Conservation (phyloP, 2,113 vertebrate species). For the Callipepla squamata region DNA sequence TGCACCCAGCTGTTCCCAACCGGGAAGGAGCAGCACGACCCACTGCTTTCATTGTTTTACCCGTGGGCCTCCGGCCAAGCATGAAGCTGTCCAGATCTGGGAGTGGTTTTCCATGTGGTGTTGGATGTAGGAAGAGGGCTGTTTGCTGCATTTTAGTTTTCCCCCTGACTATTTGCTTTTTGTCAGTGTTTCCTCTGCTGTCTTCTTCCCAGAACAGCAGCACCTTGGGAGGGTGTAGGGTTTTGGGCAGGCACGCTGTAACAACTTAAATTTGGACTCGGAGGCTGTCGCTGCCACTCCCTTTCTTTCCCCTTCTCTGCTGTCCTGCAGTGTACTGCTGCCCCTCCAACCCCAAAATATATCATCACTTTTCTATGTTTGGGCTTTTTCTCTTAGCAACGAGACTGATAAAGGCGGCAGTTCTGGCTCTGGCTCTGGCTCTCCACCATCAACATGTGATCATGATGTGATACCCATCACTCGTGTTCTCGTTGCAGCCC, state of each 20-base stretch:
- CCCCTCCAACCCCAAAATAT: not conserved
- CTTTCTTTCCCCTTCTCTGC: not conserved
- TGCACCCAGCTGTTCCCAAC: not conserved
- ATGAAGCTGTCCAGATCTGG: not conserved
- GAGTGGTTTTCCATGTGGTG: rapidly evolving
- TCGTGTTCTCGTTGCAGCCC: not conserved
- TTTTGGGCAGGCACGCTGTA: rapidly evolving
- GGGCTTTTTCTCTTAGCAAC: not conserved
- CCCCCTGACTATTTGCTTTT: not conserved
- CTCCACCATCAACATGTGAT: rapidly evolving
- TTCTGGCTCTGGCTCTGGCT: not conserved
- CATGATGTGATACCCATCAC: rapidly evolving
- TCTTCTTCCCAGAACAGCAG: not conserved
- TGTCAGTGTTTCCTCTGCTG: not conserved
- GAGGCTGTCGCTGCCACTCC: rapidly evolving
- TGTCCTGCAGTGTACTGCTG: not conserved
- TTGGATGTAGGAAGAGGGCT: not conserved
- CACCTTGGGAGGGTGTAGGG: not conserved
- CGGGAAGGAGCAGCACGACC: not conserved
- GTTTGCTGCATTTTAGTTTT: not conserved
- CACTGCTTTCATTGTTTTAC: not conserved
- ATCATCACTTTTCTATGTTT: not conserved
- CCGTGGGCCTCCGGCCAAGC: not conserved
- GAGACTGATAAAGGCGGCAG: not conserved
- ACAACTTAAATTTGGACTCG: rapidly evolving